These are phyloP conservation scores for Molossus alvarezi DNA, from an alignment of 2,797 vertebrate genomes.

Conservation along the genomic window DNA sequence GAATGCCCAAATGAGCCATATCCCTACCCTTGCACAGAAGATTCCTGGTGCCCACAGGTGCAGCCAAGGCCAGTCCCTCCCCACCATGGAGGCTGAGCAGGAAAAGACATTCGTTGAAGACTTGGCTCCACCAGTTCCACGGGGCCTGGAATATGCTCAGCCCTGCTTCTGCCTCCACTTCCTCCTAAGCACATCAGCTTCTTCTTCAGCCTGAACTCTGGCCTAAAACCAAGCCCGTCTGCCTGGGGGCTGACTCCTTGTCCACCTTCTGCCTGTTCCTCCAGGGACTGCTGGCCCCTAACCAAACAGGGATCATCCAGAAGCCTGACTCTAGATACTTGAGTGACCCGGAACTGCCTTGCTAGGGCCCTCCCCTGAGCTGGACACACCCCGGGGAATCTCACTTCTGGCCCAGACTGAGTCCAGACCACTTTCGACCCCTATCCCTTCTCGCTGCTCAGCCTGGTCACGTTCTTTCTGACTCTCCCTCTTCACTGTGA, in stretches of 20 bases:
- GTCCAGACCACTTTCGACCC: neutral
- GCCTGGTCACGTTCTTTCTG: neutral
- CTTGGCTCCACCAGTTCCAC: neutral
- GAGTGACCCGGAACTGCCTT: neutral
- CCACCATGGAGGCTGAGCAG: neutral
- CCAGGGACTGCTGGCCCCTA: neutral
- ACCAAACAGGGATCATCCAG: neutral
- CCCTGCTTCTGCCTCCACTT: neutral
- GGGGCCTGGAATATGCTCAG: neutral
- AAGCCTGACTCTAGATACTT: neutral
- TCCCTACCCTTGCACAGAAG: neutral
- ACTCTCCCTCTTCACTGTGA: neutral
- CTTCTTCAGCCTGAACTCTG: neutral
- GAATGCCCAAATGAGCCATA: neutral
- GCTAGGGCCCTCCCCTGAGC: rapidly evolving
- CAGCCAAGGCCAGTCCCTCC: neutral
- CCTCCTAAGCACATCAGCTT: neutral
- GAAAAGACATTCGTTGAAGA: neutral
- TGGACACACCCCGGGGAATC: neutral
- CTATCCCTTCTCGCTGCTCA: neutral
- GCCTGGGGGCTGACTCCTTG: neutral
- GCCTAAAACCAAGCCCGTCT: neutral
- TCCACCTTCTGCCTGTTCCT: too few relatives aligned
- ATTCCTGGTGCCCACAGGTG: too few relatives aligned
- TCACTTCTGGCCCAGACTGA: neutral